Evolutionary conservation across 1,140 invertebrate species (phyloP).

Genomic region (Armadillidium nasatum): DNA sequence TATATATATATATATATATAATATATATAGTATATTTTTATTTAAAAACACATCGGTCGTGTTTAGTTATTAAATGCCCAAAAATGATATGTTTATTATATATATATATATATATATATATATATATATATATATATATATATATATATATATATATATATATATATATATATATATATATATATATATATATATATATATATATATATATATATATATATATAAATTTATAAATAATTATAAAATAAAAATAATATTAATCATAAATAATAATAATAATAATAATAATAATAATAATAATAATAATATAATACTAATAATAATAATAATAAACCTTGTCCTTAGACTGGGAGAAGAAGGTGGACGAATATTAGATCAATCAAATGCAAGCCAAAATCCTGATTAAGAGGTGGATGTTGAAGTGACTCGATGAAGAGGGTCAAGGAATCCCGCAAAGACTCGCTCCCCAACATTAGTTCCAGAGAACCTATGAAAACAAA

Average conservation of each 20-base stretch:
- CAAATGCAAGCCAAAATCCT: background rate
- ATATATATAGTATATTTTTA: no score
- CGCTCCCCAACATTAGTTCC: background rate
- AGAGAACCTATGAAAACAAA: background rate
- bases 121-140: no score
- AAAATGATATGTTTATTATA: no score
- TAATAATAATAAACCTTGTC: slow-evolving; percentile 1
- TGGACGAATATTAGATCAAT: slow-evolving; percentile 1
- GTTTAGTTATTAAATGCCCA: no score
- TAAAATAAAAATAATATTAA: slow-evolving; percentile 5
- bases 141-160: no score
- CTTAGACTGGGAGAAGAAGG: background rate
- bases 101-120: no score
- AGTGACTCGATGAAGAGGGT: background rate
- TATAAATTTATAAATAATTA: background rate
- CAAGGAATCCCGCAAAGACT: background rate
- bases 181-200: no score
- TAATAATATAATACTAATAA: slow-evolving; percentile 4
- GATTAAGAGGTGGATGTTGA: background rate
- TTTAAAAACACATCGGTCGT: no score
- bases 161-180: no score
- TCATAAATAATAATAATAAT: background rate
- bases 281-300: background rate
- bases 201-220: no score
- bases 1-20: no score